A percentile compares a stretch with the other conserved stretches of the same genome.
phyloP scores from a whole-genome alignment of 2,888 invertebrate genomes.

The Dexiosoma caninum region DNA sequence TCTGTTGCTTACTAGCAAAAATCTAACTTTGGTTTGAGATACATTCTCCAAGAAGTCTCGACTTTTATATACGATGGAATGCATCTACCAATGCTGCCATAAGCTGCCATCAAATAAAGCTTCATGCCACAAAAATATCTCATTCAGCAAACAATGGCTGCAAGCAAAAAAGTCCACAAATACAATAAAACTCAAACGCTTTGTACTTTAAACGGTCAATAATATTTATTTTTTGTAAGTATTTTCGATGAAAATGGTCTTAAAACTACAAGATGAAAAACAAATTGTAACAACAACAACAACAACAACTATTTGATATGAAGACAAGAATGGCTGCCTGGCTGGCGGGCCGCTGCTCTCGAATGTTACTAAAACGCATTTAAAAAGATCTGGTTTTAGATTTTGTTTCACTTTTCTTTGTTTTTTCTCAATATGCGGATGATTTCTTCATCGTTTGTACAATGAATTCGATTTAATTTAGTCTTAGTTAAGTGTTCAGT shows the following conservation, averaged over 20 bases:
- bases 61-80: conserved; percentile 74
- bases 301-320: conserved; percentile 39
- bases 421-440: conserved; percentile 54
- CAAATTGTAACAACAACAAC: conserved; percentile 27
- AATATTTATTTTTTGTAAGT: not conserved
- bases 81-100: conserved; percentile 38
- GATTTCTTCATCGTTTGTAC: conserved; percentile 58
- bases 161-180: not conserved
- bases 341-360: conserved; percentile 42
- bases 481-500: conserved; percentile 17
- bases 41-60: conserved; percentile 71
- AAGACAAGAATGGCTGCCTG: conserved; percentile 35
- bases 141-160: conserved; percentile 17
- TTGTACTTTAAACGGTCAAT: conserved; percentile 51
- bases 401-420: conserved; percentile 12
- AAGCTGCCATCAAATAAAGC: conserved; percentile 38
- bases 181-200: conserved; percentile 17
- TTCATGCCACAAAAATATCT: conserved; percentile 38
- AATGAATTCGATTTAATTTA: conserved; percentile 39
- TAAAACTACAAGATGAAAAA: conserved; percentile 22
- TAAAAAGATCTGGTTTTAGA: conserved; percentile 58
- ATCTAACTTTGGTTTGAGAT: conserved; percentile 77
- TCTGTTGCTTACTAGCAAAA: conserved; percentile 73
- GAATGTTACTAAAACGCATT: conserved; percentile 37
- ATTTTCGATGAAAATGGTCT: conserved; percentile 26